A percentile compares a stretch with the other conserved stretches of the same genome.
These are phyloP conservation scores for Ia io DNA, from an alignment of 2,113 vertebrate species.

Conservation along the genomic window DNA sequence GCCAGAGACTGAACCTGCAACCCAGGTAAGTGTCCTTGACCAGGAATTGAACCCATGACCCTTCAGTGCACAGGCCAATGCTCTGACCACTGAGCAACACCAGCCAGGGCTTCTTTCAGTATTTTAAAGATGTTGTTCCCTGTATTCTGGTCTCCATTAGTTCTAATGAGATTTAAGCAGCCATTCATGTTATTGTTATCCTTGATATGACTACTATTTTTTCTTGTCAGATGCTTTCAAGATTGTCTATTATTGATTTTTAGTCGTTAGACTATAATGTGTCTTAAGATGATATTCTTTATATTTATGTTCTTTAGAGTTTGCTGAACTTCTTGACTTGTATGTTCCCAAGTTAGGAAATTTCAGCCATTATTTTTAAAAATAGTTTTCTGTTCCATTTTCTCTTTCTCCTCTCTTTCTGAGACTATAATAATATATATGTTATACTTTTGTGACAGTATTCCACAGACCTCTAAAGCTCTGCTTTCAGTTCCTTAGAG, in stretches of 20 bases:
- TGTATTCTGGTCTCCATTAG: background rate
- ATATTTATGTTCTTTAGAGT: background rate
- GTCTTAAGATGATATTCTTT: background rate
- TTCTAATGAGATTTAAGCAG: background rate
- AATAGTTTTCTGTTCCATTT: background rate
- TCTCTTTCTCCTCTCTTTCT: background rate
- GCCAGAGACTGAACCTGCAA: too few species aligned
- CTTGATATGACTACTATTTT: background rate
- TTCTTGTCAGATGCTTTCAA: background rate
- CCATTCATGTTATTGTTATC: background rate
- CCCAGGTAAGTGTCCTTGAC: too few species aligned
- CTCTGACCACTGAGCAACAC: too few species aligned
- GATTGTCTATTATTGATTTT: background rate
- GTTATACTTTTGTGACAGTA: background rate
- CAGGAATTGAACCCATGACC: too few species aligned
- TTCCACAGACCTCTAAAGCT: background rate
- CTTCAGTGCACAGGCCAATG: too few species aligned
- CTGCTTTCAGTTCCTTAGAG: background rate
- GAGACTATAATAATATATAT: background rate
- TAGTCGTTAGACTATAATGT: background rate
- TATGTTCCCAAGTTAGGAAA: background rate
- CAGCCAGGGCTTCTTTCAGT: background rate
- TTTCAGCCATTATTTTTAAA: background rate
- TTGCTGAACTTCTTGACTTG: background rate
- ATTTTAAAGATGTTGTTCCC: background rate